A percentile compares a stretch with the other conserved stretches of the same genome.
phyloP scores from a whole-genome alignment of 2,113 vertebrate species.

The Varanus komodoensis region DNA sequence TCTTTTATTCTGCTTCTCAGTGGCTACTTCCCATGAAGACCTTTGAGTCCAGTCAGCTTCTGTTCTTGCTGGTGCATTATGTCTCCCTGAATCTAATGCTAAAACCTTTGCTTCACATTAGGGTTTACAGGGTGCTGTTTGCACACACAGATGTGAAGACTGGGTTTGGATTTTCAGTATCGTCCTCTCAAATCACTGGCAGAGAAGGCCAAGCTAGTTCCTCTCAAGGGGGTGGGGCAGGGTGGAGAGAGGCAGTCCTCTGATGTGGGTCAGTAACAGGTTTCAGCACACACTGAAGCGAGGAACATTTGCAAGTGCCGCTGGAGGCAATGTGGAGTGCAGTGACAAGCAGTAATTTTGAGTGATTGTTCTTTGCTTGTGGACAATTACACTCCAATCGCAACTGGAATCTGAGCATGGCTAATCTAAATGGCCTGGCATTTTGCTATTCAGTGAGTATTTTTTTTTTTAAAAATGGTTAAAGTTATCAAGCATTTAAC shows the following conservation, averaged over 20 bases:
- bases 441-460: conserved; percentile 61
- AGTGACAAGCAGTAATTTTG: conserved; percentile 70
- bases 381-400: conserved; percentile 64
- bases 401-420: conserved; percentile 63
- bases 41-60: not conserved
- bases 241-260: conserved; percentile 30
- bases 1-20: not conserved
- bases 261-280: conserved; percentile 50
- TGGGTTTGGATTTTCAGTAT: not conserved
- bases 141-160: not conserved
- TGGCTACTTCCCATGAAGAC: not conserved
- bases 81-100: not conserved
- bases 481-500: conserved; percentile 65
- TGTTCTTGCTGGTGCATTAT: not conserved
- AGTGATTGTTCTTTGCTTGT: conserved; percentile 66
- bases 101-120: not conserved
- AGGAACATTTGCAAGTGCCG: conserved; percentile 37
- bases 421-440: conserved; percentile 64
- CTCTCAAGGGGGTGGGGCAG: not conserved
- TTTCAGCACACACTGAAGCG: conserved; percentile 41
- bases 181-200: not conserved
- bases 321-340: conserved; percentile 54
- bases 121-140: not conserved
- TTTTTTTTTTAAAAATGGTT: conserved; percentile 61
- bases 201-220: not conserved